Percentiles rank a stretch among this genome's conserved stretches.
phyloP scores from a whole-genome alignment of 2,797 vertebrate species.

The Parambassis ranga region DNA sequence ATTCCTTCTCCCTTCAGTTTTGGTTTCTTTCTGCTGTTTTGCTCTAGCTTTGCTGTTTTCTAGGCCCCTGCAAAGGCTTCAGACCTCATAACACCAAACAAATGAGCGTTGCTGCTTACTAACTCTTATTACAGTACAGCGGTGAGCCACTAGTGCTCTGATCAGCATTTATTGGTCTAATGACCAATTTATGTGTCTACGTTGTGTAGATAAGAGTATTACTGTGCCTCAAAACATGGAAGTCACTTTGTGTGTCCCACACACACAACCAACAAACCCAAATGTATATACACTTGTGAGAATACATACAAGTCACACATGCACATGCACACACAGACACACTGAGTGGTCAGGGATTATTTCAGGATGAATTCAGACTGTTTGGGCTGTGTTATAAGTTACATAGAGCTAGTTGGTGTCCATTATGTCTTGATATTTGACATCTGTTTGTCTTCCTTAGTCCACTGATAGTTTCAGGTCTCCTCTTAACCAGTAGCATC shows the following conservation, averaged over 20 bases:
- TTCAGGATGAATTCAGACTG: slow-evolving; percentile 76
- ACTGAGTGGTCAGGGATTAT: slow-evolving; percentile 74
- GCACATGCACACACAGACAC: slow-evolving; percentile 29
- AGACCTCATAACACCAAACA: slow-evolving; percentile 74
- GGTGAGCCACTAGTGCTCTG: slow-evolving; percentile 62
- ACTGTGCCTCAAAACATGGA: slow-evolving; percentile 78
- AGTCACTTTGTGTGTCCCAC: slow-evolving; percentile 70
- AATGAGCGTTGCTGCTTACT: slow-evolving; percentile 75
- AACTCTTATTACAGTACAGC: slow-evolving; percentile 70
- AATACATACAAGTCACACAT: slow-evolving; percentile 16
- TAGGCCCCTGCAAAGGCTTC: slow-evolving; percentile 52
- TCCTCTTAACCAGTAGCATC: slow-evolving; percentile 69
- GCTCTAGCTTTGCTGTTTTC: slow-evolving; percentile 47
- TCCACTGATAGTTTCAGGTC: slow-evolving; percentile 72
- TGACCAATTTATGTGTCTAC: slow-evolving; percentile 60
- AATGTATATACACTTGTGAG: slow-evolving; percentile 52
- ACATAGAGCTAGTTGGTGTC: slow-evolving; percentile 69
- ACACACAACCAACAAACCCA: slow-evolving; percentile 60
- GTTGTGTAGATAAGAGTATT: slow-evolving; percentile 74
- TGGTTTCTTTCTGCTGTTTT: slow-evolving; percentile 33
- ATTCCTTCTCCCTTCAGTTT: slow-evolving; percentile 22
- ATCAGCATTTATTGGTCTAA: slow-evolving; percentile 67
- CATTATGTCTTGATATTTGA: slow-evolving; percentile 71
- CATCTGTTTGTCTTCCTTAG: slow-evolving; percentile 76
- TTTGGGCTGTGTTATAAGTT: slow-evolving; percentile 69